phyloP scores from a whole-genome alignment of 2,113 vertebrate genomes.

The Pseudorectes ferrugineus region DNA sequence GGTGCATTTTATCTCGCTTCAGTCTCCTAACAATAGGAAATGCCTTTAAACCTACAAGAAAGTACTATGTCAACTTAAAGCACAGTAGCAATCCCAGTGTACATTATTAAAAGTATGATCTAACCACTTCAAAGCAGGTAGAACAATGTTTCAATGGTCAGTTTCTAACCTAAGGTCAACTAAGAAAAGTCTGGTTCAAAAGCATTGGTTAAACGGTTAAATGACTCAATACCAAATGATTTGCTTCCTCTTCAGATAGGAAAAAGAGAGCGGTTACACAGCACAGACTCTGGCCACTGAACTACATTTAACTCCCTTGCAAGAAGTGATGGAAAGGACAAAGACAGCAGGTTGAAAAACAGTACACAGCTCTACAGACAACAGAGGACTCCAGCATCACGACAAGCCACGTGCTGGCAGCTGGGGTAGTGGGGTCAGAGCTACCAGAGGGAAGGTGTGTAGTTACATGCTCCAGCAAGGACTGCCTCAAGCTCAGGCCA shows the following conservation, averaged over 20 bases:
- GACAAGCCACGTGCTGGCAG: accelerated
- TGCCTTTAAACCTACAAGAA: neutral
- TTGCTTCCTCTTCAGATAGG: neutral
- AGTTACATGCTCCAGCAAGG: neutral
- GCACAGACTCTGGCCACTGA: neutral
- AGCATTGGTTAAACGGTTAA: neutral
- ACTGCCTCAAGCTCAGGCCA: neutral
- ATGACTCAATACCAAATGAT: accelerated
- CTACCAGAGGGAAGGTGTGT: neutral
- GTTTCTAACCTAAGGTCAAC: neutral
- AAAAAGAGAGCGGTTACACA: neutral
- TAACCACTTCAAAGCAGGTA: neutral
- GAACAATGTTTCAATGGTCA: neutral
- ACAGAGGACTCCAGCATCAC: neutral
- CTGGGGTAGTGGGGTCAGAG: neutral
- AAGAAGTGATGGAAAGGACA: neutral
- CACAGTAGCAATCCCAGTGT: neutral
- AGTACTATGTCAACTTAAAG: neutral
- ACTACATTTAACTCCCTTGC: neutral
- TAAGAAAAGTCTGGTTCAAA: neutral
- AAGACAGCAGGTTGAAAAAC: neutral
- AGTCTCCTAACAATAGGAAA: neutral
- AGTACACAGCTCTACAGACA: too few relatives aligned
- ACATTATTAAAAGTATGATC: neutral
- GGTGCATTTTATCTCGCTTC: neutral